A percentile compares a stretch with the other conserved stretches of the same genome.
phyloP scores from a whole-genome alignment of 2,113 vertebrate species.

The Elachura formosa region DNA sequence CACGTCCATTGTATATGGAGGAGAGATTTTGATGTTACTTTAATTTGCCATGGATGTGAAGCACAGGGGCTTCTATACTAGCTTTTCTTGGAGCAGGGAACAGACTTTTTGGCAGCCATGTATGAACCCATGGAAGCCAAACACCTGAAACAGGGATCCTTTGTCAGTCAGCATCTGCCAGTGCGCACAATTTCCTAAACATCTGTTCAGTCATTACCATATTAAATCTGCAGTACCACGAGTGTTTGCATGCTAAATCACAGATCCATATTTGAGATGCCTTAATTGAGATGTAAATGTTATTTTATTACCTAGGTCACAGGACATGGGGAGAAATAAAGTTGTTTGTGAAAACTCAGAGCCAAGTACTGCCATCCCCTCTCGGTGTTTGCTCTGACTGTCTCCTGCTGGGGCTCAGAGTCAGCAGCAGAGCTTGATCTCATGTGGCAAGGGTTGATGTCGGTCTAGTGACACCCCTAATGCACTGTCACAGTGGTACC shows the following conservation, averaged over 20 bases:
- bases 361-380: not conserved
- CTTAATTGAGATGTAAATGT: slow-evolving; percentile 11
- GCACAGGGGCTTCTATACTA: not conserved
- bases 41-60: not conserved
- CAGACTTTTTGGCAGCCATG: not conserved
- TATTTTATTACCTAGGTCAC: not conserved
- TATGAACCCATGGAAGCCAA: not conserved
- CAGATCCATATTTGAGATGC: not conserved
- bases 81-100: not conserved
- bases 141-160: not conserved
- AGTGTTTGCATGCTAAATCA: not conserved
- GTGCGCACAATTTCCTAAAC: slow-evolving; percentile 21
- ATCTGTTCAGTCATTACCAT: slow-evolving; percentile 14
- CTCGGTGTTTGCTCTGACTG: not conserved
- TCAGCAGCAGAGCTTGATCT: not conserved
- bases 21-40: not conserved
- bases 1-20: not conserved
- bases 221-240: not conserved
- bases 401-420: not conserved
- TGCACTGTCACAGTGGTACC: not conserved
- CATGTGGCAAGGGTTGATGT: not conserved
- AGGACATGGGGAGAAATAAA: not conserved
- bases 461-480: rapidly evolving
- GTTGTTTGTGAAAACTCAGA: not conserved
- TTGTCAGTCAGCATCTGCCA: not conserved